These are phyloP conservation scores for Xiphophorus hellerii DNA, from an alignment of 2,113 vertebrate genomes.

Conservation along the genomic window DNA sequence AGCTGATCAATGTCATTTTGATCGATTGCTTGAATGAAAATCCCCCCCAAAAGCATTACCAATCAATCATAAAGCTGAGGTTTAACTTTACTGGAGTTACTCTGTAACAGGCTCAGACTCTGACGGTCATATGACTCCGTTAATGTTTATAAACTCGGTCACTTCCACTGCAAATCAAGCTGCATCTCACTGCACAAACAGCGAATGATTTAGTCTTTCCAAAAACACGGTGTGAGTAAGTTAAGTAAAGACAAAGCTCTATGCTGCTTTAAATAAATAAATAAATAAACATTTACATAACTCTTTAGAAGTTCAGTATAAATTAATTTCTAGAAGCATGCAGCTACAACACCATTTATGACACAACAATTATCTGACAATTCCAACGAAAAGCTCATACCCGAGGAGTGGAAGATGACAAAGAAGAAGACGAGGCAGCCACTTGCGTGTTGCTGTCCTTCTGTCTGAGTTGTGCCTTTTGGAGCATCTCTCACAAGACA, in stretches of 20 bases:
- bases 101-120: conserved; percentile 43
- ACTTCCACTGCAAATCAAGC: conserved; percentile 10
- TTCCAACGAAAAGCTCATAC: conserved; percentile 40
- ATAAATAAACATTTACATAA: too few species aligned
- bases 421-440: conserved; percentile 39
- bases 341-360: neutral
- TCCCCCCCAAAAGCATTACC: neutral
- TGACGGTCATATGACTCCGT: conserved; percentile 77
- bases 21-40: neutral
- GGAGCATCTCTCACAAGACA: conserved; percentile 66
- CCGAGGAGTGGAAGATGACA: conserved; percentile 48
- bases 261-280: neutral
- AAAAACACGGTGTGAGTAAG: neutral
- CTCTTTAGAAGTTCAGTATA: neutral
- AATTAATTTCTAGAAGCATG: neutral
- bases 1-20: neutral
- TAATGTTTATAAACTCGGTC: conserved; percentile 70
- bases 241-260: neutral
- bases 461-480: conserved; percentile 25
- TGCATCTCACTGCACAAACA: neutral
- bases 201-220: neutral
- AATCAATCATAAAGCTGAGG: neutral
- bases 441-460: conserved; percentile 43
- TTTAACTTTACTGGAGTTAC: conserved; percentile 32
- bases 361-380: neutral